Percentiles rank a stretch among this genome's conserved stretches.
phyloP scores from a whole-genome alignment of 2,797 vertebrate genomes.

The Leuciscus waleckii region DNA sequence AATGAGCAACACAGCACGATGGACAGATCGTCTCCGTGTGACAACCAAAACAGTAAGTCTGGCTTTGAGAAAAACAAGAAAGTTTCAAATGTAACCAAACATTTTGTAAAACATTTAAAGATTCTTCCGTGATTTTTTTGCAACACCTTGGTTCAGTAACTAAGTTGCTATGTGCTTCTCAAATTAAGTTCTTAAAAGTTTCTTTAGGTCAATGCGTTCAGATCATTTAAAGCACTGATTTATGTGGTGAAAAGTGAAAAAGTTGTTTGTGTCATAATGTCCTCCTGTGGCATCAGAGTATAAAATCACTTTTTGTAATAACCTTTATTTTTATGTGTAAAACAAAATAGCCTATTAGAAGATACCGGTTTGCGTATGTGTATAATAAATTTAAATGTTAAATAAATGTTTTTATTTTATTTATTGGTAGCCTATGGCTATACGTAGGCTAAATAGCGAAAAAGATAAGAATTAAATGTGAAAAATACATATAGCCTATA shows the following conservation, averaged over 20 bases:
- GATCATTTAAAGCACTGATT: background rate
- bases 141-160: background rate
- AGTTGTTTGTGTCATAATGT: background rate
- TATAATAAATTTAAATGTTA: no score
- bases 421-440: background rate
- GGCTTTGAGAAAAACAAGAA: background rate
- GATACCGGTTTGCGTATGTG: no score
- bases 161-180: background rate
- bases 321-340: background rate
- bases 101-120: background rate
- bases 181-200: background rate
- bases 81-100: background rate
- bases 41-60: constrained; percentile 85
- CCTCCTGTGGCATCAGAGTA: background rate
- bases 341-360: background rate
- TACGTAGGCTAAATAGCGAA: background rate
- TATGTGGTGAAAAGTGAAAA: background rate
- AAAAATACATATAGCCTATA: background rate
- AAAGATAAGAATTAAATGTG: background rate
- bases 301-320: background rate
- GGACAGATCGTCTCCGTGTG: constrained; percentile 87
- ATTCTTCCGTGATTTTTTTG: background rate
- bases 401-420: background rate
- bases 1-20: constrained; percentile 83
- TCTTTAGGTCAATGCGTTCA: background rate